Evolutionary conservation across 2,888 invertebrate genomes (phyloP).

Genomic region (Lamproptera curius): DNA sequence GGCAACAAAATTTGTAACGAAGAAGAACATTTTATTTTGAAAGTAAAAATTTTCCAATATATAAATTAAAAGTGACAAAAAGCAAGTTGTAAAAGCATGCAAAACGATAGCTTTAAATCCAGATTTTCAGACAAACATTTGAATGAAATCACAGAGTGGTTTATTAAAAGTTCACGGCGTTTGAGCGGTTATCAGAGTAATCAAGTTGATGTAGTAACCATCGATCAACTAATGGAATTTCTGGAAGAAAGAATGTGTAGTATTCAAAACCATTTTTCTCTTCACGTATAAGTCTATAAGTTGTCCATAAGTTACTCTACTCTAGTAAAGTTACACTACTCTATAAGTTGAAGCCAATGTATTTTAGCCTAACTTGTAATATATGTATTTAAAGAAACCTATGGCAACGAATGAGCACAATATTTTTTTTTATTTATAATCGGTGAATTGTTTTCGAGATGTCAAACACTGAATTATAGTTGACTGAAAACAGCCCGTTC

Average conservation of each 20-base stretch:
- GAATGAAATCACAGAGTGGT: conserved; percentile 47
- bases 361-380: no score
- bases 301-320: no score
- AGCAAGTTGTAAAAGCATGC: conserved; percentile 40
- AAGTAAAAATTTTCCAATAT: neutral
- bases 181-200: conserved; percentile 43
- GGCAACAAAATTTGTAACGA: neutral
- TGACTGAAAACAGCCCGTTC: no score
- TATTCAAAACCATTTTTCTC: no score
- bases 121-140: conserved; percentile 55
- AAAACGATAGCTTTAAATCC: conserved; percentile 23
- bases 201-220: conserved; percentile 49
- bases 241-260: conserved; percentile 57
- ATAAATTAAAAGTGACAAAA: neutral
- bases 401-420: no score
- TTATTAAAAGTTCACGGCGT: conserved; percentile 50
- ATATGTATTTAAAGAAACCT: no score
- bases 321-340: no score
- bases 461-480: no score
- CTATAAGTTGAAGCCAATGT: no score
- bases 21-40: neutral
- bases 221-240: conserved; percentile 50
- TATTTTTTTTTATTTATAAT: no score
- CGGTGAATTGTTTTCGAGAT: no score
- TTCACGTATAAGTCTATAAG: no score